These are phyloP conservation scores for Onychomys torridus DNA, from an alignment of 2,797 vertebrate species.

Conservation along the genomic window DNA sequence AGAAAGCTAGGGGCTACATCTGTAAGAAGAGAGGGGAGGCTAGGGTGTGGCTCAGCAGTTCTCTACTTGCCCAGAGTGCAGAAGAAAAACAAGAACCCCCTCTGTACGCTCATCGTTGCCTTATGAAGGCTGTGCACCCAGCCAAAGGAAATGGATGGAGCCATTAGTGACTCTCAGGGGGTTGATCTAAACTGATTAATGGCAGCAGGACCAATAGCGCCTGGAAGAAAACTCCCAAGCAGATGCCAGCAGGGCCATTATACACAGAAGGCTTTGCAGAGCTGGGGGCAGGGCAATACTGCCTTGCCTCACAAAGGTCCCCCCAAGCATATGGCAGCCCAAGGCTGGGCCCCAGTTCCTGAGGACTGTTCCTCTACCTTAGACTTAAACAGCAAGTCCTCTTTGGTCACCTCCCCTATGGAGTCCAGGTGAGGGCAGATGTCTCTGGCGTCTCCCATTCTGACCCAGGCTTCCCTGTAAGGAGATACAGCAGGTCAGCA, in stretches of 20 bases:
- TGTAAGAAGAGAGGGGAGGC: not conserved
- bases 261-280: not conserved
- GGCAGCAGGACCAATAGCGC: not conserved
- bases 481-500: not conserved
- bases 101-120: not conserved
- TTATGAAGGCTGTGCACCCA: not conserved
- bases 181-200: not conserved
- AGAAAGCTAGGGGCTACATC: no score
- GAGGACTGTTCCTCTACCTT: conserved; percentile 89
- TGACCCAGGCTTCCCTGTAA: conserved; percentile 69
- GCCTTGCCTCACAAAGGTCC: not conserved
- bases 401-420: conserved; percentile 97
- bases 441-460: conserved; percentile 93
- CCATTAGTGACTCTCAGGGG: not conserved
- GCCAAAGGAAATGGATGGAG: not conserved
- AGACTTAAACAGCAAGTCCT: conserved; percentile 96
- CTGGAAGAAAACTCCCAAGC: not conserved
- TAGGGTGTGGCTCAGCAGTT: not conserved
- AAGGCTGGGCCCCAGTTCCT: not conserved
- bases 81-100: not conserved
- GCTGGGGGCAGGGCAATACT: not conserved
- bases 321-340: not conserved
- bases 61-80: not conserved
- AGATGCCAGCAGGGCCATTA: not conserved
- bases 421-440: conserved; percentile 96